Percentiles rank a stretch among this genome's conserved stretches.
Conservation (phyloP, 2,113 vertebrate genomes). For the Eretmochelys imbricata region DNA sequence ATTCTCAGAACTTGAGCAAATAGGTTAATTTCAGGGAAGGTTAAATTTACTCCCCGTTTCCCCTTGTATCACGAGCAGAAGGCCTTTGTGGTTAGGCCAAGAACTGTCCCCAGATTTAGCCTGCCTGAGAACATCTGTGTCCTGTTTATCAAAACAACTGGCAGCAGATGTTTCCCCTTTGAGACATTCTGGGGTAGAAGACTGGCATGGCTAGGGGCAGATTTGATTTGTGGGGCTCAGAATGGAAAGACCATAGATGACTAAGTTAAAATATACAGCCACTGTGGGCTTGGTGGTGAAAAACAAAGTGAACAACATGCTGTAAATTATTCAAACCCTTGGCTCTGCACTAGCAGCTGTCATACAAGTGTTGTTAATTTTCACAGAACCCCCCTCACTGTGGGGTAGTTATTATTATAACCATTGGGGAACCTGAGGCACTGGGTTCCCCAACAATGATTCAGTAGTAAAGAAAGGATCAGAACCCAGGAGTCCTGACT, state of each 20-base stretch:
- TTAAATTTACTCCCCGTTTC: neutral
- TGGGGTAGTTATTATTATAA: neutral
- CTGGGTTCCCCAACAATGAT: neutral
- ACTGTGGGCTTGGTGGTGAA: neutral
- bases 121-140: neutral
- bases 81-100: neutral
- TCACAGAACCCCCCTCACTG: neutral
- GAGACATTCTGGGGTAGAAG: neutral
- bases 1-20: neutral
- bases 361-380: neutral
- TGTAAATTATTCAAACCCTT: neutral
- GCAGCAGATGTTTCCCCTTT: neutral
- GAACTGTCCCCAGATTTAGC: neutral
- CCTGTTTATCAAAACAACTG: neutral
- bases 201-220: neutral
- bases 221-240: neutral
- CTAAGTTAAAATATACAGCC: neutral
- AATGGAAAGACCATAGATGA: neutral
- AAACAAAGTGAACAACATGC: neutral
- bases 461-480: neutral
- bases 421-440: neutral
- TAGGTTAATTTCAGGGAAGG: neutral
- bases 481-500: neutral
- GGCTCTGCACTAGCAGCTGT: neutral
- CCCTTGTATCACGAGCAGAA: neutral